A percentile compares a stretch with the other conserved stretches of the same genome.
These are phyloP conservation scores for Ariopsis seemanni DNA, from an alignment of 2,113 vertebrate genomes.

Conservation along the genomic window DNA sequence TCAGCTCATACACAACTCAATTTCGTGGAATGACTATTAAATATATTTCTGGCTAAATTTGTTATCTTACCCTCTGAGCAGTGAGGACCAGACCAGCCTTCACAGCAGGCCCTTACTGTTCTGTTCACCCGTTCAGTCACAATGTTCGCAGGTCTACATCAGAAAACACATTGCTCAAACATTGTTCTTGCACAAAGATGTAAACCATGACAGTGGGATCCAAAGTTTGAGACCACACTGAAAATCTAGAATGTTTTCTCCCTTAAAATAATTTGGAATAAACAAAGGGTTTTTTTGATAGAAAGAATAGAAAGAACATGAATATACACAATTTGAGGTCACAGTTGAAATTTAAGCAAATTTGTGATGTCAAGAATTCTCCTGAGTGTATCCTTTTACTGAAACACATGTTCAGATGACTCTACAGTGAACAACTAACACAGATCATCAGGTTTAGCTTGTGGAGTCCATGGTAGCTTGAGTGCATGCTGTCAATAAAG, in stretches of 20 bases:
- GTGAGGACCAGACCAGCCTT: slow-evolving; percentile 79
- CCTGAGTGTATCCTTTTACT: not conserved
- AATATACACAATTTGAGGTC: not conserved
- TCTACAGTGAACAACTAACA: not conserved
- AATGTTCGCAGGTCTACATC: slow-evolving; percentile 72
- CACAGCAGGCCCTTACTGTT: slow-evolving; percentile 78
- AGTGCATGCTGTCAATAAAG: not conserved
- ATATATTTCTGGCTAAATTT: too few species aligned
- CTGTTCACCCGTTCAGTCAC: slow-evolving; percentile 68
- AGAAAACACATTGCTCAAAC: not conserved
- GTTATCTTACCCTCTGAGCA: slow-evolving; percentile 78
- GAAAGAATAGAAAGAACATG: not conserved
- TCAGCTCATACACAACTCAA: slow-evolving; percentile 59
- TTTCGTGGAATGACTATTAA: too few species aligned
- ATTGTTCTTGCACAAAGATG: not conserved
- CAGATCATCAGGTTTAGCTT: not conserved
- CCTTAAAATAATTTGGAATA: not conserved
- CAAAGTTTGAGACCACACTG: not conserved
- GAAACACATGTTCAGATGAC: not conserved
- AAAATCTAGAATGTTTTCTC: not conserved
- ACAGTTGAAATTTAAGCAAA: not conserved
- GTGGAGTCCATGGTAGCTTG: not conserved
- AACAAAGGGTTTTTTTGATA: not conserved
- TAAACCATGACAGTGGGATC: too few species aligned
- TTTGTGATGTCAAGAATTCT: too few species aligned